A percentile compares a stretch with the other conserved stretches of the same genome.
phyloP scores from a whole-genome alignment of 1,140 invertebrate genomes.

The Trigoniulus corallinus region DNA sequence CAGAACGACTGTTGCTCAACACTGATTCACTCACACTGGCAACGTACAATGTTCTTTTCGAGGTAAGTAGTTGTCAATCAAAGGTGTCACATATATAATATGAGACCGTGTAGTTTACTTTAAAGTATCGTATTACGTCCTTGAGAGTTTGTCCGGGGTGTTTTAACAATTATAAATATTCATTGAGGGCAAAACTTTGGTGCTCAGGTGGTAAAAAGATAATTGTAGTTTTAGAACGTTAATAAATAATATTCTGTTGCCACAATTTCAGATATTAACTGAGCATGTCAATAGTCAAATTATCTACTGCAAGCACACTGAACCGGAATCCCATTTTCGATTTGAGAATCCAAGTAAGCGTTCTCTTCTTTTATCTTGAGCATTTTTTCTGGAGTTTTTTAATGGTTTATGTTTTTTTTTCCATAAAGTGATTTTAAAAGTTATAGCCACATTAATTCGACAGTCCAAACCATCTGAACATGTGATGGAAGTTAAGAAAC shows the following conservation, averaged over 20 bases:
- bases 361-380: not conserved
- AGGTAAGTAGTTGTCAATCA: too few relatives aligned
- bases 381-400: not conserved
- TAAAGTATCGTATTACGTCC: too few relatives aligned
- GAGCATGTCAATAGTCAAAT: constrained; percentile 93
- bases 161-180: too few relatives aligned
- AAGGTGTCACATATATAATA: too few relatives aligned
- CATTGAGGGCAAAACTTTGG: too few relatives aligned
- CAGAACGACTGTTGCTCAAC: constrained; percentile 77
- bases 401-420: constrained; percentile 6
- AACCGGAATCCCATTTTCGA: constrained; percentile 83
- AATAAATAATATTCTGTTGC: too few relatives aligned
- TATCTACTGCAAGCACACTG: constrained; percentile 71
- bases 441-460: constrained; percentile 87
- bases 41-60: constrained; percentile 97
- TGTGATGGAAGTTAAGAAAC: constrained; percentile 81
- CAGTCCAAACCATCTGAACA: constrained; percentile 88
- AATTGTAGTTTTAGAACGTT: too few relatives aligned
- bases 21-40: constrained; percentile 75
- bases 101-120: not conserved
- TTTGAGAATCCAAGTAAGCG: constrained; percentile 94
- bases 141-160: too few relatives aligned
- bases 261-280: constrained; percentile 88
- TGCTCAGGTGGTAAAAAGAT: too few relatives aligned
- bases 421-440: constrained; percentile 86